A percentile compares a stretch with the other conserved stretches of the same genome.
Evolutionary conservation across 1,140 invertebrate species (phyloP).

Genomic region (Nephila pilipes): DNA sequence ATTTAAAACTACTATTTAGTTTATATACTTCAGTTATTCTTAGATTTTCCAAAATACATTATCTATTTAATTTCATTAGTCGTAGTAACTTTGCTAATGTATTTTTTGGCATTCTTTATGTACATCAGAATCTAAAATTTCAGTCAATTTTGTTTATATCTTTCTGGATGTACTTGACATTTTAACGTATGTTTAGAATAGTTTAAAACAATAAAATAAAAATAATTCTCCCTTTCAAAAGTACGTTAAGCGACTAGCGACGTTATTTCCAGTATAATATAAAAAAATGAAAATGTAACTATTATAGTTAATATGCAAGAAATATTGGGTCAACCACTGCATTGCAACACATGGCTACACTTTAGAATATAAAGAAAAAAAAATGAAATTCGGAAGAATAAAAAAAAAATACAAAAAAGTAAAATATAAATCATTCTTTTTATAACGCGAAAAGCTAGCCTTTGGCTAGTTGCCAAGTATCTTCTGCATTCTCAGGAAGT

Average conservation of each 20-base stretch:
- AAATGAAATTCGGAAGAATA: neutral
- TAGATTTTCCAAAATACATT: too few relatives aligned
- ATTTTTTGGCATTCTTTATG: too few relatives aligned
- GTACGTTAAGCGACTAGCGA: constrained; percentile 1
- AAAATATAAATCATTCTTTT: neutral
- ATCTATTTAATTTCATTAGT: too few relatives aligned
- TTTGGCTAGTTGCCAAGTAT: neutral
- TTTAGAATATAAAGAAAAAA: neutral
- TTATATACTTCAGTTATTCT: too few relatives aligned
- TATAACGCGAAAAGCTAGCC: neutral
- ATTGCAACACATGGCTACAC: neutral
- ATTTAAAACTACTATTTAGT: too few relatives aligned
- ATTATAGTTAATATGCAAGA: neutral
- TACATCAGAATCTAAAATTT: too few relatives aligned
- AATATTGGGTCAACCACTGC: neutral
- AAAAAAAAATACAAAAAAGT: neutral
- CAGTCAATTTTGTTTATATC: too few relatives aligned
- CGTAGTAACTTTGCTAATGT: too few relatives aligned
- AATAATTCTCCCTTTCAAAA: too few relatives aligned
- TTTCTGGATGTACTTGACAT: too few relatives aligned
- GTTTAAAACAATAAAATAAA: too few relatives aligned
- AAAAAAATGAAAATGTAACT: neutral
- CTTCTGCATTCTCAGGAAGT: neutral
- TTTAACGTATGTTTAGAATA: too few relatives aligned
- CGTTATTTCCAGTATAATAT: neutral